phyloP scores from a whole-genome alignment of 2,113 vertebrate genomes.

The Acanthochromis polyacanthus region DNA sequence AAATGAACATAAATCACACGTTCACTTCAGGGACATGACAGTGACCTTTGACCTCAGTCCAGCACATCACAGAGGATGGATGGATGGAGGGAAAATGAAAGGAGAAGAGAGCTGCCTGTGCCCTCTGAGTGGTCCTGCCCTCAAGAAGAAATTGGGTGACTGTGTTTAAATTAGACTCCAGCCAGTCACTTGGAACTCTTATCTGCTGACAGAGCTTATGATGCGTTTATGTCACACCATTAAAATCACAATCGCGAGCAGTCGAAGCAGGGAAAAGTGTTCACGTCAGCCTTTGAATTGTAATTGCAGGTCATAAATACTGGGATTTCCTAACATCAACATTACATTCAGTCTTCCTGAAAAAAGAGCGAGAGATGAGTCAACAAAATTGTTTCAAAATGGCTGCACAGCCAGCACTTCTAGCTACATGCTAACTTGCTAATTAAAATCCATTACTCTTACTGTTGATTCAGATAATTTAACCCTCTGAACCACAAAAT shows the following conservation, averaged over 20 bases:
- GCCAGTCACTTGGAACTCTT: constrained; percentile 32
- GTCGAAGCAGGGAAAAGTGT: neutral
- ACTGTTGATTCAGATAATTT: neutral
- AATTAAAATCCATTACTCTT: neutral
- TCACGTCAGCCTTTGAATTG: neutral
- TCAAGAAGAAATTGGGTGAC: constrained; percentile 33
- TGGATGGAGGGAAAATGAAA: constrained; percentile 18
- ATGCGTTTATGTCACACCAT: neutral
- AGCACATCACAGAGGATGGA: constrained; percentile 18
- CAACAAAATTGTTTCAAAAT: no score
- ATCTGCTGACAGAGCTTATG: constrained; percentile 16
- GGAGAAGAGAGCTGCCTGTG: constrained; percentile 17
- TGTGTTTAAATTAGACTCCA: constrained; percentile 35
- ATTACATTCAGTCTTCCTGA: neutral
- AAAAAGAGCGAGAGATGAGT: no score
- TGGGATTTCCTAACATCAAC: neutral
- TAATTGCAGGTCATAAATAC: constrained; percentile 1
- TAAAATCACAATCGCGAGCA: neutral
- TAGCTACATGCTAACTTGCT: neutral
- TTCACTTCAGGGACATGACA: constrained; percentile 18
- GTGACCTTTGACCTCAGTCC: constrained; percentile 43
- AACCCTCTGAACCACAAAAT: no score
- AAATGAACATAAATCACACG: neutral
- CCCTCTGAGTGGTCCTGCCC: constrained; percentile 4
- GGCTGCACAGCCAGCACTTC: neutral